Evolutionary conservation across 2,797 vertebrate species (phyloP), one percentile per base, ranked within the genome.

Genomic region (Myripristis jacobus): DNA sequence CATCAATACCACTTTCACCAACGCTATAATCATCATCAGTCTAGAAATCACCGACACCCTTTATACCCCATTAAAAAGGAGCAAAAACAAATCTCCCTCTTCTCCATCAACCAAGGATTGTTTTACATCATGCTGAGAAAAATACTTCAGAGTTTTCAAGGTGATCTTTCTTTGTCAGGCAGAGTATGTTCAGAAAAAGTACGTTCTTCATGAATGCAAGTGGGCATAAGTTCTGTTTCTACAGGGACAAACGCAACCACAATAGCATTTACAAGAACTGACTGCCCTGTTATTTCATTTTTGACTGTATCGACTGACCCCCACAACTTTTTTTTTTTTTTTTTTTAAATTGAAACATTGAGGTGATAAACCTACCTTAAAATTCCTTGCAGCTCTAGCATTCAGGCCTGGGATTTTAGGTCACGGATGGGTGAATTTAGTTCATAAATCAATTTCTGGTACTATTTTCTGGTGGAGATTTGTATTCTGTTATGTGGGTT

Each of bases 21-120:
- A 44, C 12, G 3, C 67, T 63, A 38, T 12, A 44, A 73, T 67
- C 55, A 69, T 34, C 43, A 63, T 54, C 52, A 54, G 15, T 60
- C 41, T 64, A 4, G 12, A 63, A 63, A 66, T 25, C 36, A 16
- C 38, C 9, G 11, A 50, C 29, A 3, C 0, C 29, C 3, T 0
- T 27, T 2, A 5, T 2, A 27, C 21, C 9, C 34, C 25, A 70
- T 29, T 3, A 19, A 29, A 9, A 8, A 59, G 16, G 19, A 25
- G 34, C 21, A 46, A 7, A 22, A 13, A n/a, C n/a, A n/a, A 31
- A 31, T 31, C 29, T 31, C 5, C 18, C 6, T 12, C 18, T 67
- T 31, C 34, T 36, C 9, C 34, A 47, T 46, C 52, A 27, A 43
- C 25, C 15, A 3, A 15, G 34, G 44, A 22, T 22, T 52, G n/a